Percentiles rank a stretch among this genome's conserved stretches.
phyloP scores from a whole-genome alignment of 2,113 vertebrate species.

The Menura novaehollandiae region DNA sequence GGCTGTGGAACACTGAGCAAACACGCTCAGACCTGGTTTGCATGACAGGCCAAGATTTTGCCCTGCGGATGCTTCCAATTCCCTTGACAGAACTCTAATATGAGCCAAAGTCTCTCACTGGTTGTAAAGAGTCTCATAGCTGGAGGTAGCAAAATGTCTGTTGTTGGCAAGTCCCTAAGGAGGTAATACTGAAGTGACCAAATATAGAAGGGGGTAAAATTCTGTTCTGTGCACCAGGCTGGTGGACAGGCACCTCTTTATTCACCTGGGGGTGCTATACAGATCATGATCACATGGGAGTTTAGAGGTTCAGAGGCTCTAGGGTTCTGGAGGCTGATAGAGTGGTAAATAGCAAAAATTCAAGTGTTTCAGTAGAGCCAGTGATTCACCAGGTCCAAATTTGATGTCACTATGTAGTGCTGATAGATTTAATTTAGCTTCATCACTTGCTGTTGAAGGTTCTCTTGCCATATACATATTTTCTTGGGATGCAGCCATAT shows the following conservation, averaged over 20 bases:
- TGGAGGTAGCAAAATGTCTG: neutral
- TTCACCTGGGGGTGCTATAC: neutral
- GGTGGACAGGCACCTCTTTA: neutral
- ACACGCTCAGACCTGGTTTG: rapidly evolving
- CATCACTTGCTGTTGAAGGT: neutral
- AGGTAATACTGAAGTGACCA: rapidly evolving
- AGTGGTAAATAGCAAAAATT: neutral
- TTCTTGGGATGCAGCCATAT: neutral
- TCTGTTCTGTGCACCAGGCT: neutral
- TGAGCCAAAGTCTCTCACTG: neutral
- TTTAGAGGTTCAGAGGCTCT: neutral
- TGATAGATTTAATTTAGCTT: neutral
- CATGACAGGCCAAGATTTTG: neutral
- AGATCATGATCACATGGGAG: neutral
- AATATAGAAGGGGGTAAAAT: neutral
- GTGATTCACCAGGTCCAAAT: neutral
- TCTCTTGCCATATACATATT: neutral
- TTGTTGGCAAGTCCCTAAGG: neutral
- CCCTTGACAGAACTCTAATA: neutral
- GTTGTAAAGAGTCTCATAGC: neutral
- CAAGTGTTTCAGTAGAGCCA: neutral
- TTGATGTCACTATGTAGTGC: neutral
- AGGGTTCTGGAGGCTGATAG: neutral
- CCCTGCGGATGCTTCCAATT: neutral
- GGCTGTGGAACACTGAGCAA: neutral